phyloP scores from a whole-genome alignment of 2,113 vertebrate genomes.

The Oreamnos americanus region DNA sequence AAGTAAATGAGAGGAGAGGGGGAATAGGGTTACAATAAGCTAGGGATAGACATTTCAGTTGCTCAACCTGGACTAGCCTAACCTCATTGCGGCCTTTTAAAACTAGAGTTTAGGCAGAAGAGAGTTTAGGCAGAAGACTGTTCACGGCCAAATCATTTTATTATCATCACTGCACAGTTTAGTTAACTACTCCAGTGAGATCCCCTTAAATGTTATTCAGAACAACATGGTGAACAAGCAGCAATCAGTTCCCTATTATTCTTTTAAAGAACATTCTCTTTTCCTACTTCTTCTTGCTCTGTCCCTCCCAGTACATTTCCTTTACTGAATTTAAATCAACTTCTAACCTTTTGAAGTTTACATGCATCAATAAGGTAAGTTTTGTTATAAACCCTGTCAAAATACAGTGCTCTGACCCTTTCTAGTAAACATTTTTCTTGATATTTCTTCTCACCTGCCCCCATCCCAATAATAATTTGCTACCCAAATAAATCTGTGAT shows the following conservation, averaged over 20 bases:
- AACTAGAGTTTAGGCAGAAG: background rate
- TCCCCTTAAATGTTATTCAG: constrained; percentile 1
- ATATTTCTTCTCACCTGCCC: background rate
- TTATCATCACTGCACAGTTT: constrained; percentile 30
- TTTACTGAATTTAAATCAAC: constrained; percentile 17
- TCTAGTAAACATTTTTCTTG: constrained; percentile 7
- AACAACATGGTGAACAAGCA: background rate
- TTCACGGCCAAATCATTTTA: background rate
- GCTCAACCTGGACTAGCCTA: background rate
- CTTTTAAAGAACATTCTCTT: background rate
- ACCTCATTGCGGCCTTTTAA: background rate
- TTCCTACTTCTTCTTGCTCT: background rate
- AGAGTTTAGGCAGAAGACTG: background rate
- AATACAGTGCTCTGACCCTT: background rate
- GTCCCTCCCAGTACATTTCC: background rate
- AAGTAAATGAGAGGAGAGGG: background rate
- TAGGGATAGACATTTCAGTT: background rate
- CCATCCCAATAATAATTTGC: background rate
- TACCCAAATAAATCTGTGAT: background rate
- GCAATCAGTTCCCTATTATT: background rate
- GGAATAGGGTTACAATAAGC: background rate
- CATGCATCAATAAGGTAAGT: background rate
- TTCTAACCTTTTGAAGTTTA: background rate
- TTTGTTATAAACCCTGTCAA: background rate
- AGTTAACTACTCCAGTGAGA: constrained; percentile 14